Conservation (phyloP, 37 sponge, comb jelly and placozoan genomes). For the Halichondria panicea region DNA sequence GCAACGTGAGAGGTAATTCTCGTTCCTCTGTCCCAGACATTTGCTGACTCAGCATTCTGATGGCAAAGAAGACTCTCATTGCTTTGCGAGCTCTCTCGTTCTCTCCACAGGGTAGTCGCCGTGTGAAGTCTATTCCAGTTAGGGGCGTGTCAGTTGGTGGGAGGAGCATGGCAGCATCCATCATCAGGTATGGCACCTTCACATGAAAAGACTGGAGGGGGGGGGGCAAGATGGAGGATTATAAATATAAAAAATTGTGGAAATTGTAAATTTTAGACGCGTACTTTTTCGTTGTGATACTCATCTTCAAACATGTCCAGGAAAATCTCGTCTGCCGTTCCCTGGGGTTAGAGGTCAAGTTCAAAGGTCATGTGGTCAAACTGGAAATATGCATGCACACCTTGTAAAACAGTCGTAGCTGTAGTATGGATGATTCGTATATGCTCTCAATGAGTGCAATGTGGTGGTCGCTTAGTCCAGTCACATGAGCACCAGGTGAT, state of each 20-base stretch:
- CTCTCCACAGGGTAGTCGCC: slow-evolving; percentile 89
- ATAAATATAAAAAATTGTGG: neutral
- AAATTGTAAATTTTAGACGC: neutral
- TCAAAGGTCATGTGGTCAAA: neutral
- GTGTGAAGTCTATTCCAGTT: slow-evolving; percentile 90
- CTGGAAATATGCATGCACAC: neutral
- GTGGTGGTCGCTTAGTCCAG: slow-evolving; percentile 25
- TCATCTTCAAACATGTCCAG: slow-evolving; percentile 94
- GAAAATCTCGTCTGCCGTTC: slow-evolving; percentile 81
- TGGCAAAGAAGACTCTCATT: slow-evolving; percentile 83
- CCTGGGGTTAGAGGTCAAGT: slow-evolving; percentile 25
- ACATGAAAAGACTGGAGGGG: slow-evolving; percentile 30
- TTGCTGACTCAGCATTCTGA: slow-evolving; percentile 50
- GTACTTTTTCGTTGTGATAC: slow-evolving; percentile 65
- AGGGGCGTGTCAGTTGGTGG: slow-evolving; percentile 89
- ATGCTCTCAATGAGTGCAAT: slow-evolving; percentile 43
- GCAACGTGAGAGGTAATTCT: slow-evolving; percentile 64
- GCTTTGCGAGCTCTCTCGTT: slow-evolving; percentile 67
- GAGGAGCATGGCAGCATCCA: slow-evolving; percentile 89
- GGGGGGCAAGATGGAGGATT: neutral
- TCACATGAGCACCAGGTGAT: neutral
- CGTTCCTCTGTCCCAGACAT: slow-evolving; percentile 41
- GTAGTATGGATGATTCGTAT: slow-evolving; percentile 38
- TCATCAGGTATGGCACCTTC: slow-evolving; percentile 67
- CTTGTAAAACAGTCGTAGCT: slow-evolving; percentile 42